Evolutionary conservation across 2,113 vertebrate genomes (phyloP).

Genomic region (Elaphurus davidianus): DNA sequence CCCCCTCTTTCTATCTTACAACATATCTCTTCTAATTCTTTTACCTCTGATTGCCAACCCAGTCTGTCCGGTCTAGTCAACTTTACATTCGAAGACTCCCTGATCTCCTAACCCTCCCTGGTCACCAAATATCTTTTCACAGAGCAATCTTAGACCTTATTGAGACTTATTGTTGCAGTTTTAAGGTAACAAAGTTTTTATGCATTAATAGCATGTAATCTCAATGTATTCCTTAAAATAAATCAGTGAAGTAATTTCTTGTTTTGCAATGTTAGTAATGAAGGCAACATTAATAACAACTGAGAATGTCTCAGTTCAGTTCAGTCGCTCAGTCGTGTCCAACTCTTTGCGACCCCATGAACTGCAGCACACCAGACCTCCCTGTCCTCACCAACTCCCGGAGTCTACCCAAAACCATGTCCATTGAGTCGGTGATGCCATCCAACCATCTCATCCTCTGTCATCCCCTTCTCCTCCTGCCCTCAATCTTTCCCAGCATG

Average conservation of each 20-base stretch:
- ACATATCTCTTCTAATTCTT: not conserved
- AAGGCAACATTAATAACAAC: not conserved
- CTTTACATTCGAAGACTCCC: not conserved
- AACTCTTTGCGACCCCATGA: not conserved
- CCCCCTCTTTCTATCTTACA: not conserved
- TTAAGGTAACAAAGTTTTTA: not conserved
- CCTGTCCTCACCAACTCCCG: not conserved
- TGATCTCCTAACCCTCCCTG: not conserved
- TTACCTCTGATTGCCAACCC: not conserved
- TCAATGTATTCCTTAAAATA: not conserved
- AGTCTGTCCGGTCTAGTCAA: not conserved
- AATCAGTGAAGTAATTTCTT: not conserved
- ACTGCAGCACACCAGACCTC: not conserved
- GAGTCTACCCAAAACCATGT: not conserved
- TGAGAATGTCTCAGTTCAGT: not conserved
- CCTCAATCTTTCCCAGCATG: not conserved
- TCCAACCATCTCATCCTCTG: not conserved
- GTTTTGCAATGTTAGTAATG: not conserved
- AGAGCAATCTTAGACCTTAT: not conserved
- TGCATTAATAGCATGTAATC: not conserved
- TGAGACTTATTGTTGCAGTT: not conserved
- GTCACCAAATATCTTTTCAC: not conserved
- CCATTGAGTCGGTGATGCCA: not conserved
- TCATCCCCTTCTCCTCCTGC: not conserved
- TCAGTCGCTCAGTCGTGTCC: fast-evolving